phyloP scores from a whole-genome alignment of 1,140 invertebrate genomes.

The Micrasema longulum region DNA sequence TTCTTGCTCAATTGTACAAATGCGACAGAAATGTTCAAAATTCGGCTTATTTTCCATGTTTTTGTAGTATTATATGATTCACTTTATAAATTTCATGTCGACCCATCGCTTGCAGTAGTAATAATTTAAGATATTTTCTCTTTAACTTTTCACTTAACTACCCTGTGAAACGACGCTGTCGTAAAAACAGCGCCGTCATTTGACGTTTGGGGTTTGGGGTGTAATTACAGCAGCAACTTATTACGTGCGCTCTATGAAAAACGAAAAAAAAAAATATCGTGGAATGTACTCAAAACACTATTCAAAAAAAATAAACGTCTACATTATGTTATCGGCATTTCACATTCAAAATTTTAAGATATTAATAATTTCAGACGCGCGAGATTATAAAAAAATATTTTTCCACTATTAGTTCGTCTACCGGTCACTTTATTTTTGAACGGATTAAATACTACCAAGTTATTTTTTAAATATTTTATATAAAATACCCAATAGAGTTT shows the following conservation, averaged over 20 bases:
- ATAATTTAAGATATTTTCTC: constrained; percentile 45
- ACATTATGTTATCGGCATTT: too few relatives aligned
- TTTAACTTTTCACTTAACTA: constrained; percentile 44
- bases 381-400: too few relatives aligned
- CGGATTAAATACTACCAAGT: too few relatives aligned
- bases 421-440: too few relatives aligned
- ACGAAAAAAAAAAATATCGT: too few relatives aligned
- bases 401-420: too few relatives aligned
- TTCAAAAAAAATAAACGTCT: too few relatives aligned
- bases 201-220: constrained; percentile 33
- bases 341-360: too few relatives aligned
- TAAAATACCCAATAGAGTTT: too few relatives aligned
- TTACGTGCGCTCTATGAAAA: not conserved
- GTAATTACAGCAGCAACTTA: constrained; percentile 7
- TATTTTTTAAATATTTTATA: too few relatives aligned
- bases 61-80: constrained; percentile 7
- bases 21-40: constrained; percentile 63
- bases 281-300: too few relatives aligned
- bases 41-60: constrained; percentile 50
- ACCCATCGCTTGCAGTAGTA: constrained; percentile 42
- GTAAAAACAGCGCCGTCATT: constrained; percentile 39
- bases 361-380: too few relatives aligned
- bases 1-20: constrained; percentile 64
- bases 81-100: constrained; percentile 27
- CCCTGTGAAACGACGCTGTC: constrained; percentile 38